Evolutionary conservation across 2,113 vertebrate genomes (phyloP), one percentile per base, ranked within the genome.

Genomic region (Nestor notabilis): DNA sequence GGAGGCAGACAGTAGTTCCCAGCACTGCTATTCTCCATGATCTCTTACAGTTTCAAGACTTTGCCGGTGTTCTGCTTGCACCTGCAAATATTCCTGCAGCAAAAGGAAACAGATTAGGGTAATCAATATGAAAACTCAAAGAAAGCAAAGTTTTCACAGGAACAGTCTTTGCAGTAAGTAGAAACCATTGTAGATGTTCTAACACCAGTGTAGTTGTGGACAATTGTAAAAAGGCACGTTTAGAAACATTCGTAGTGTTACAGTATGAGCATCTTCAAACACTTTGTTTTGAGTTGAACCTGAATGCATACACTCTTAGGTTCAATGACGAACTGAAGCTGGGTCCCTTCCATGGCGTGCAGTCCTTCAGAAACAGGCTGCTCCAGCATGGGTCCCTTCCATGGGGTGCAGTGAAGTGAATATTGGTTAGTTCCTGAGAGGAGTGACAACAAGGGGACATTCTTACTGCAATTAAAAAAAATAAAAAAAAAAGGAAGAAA

Each of bases 261-360:
- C 1, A 55, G 35, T 55, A 41, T n/a, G 41, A 75, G 8, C 28
- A 23, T 52, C 52, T 82, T 68, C 69, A 75, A 18, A 56, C 5
- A 10, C 8, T 50, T 58, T 19, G 2, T 39, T 70, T 44, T 56
- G 17, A 86, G 29, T 43, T 72, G n/a, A 81, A 58, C n/a, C 25
- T 56, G 15, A 83, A 35, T 56, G 3, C 0, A 0, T 44, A 41
- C 46, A 44, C 49, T 86, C 3, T n/a, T 55, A 35, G 16, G 13
- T 60, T 87, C 27, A 55, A 0, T 17, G 13, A 24, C 56, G 39
- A 86, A 44, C 21, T 65, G 44, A 65, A 79, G 14, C 58, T 83
- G 56, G 33, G 56, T 58, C 56, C 56, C 33, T 58, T 58, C 33
- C 33, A 23, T 58, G 33, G 56, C 8, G 33, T 58, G 56, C 21